Base-by-base conservation (phyloP, 2,888 invertebrate genomes). In the Pachliopta kotzebuea region DNA sequence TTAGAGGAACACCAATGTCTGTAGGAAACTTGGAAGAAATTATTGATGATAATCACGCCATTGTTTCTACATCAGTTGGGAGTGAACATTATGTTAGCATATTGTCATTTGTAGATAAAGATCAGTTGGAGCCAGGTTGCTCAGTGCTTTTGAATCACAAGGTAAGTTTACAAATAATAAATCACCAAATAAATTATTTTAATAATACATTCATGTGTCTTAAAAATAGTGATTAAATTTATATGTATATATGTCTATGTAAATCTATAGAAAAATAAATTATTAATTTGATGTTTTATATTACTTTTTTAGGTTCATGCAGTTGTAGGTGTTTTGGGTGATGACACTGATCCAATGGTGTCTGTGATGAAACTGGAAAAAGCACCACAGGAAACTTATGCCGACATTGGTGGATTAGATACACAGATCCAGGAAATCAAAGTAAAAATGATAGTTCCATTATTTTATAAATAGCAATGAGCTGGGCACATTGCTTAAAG, bases 321-420 rank as follows among this genome's bases (percentile, higher is more conserved):
- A 56, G 99, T 99, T n/a, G 99, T 99, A 37, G 99, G 99, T 62
- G 98, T 99, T 0, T 88, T 99, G n/a, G 96, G 98, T 26, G 99
- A 99, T 89, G 99, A 99, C 81, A 99, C 99, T 17, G 99, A 99
- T 89, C 99, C 99, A 6, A 99, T 99, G 99, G 99, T 99, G 3
- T 99, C 99, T 17, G 99, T 99, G 1, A 99, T 99, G 99, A 99
- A 99, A 85, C 90, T 99, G 56, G 99, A 99, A 83, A 99, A 99
- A 81, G 99, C 99, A 11, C 99, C 99, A 0, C 99, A 98, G 84
- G 99, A 99, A 90, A 99, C 99, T 0, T 99, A 99, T 83, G 99
- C 99, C 18, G 99, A 98, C 88, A 99, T 99, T 84, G 99, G 99
- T 79, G 99, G 98, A 20, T 92, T 99, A 17, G 99, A 99, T 80